Evolutionary conservation across 2,113 vertebrate genomes (phyloP).

Genomic region (Cercocebus atys): DNA sequence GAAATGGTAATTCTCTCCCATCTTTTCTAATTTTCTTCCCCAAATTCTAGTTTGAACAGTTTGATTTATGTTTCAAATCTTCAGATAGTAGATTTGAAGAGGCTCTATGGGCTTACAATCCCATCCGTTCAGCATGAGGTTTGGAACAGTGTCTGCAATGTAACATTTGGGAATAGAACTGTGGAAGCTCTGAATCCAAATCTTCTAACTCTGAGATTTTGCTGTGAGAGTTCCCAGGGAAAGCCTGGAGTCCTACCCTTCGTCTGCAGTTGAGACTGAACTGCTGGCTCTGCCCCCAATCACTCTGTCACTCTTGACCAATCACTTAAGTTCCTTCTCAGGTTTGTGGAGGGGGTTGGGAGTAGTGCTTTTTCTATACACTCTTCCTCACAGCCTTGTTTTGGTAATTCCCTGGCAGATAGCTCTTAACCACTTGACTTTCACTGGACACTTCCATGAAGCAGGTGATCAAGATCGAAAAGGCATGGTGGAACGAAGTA

Average conservation of each 20-base stretch:
- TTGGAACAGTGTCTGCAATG: not conserved
- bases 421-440: conserved; percentile 33
- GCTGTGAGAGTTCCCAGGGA: conserved; percentile 34
- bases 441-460: not conserved
- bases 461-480: not conserved
- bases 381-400: not conserved
- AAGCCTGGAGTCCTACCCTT: not conserved
- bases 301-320: not conserved
- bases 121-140: not conserved
- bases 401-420: conserved; percentile 28
- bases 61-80: conserved; percentile 58
- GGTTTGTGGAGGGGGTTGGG: not conserved
- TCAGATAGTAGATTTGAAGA: conserved; percentile 27
- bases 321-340: conserved; percentile 33
- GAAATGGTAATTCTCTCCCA: conserved; percentile 20
- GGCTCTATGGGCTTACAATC: not conserved
- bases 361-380: not conserved
- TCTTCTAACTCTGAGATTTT: conserved; percentile 39
- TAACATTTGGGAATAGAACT: conserved; percentile 59
- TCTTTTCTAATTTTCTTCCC: conserved; percentile 31
- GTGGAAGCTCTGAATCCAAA: conserved; percentile 12
- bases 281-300: conserved; percentile 9
- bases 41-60: conserved; percentile 19
- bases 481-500: conserved; percentile 18
- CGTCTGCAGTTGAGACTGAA: not conserved